These are phyloP conservation scores for Buphagus erythrorhynchus DNA, from an alignment of 2,797 vertebrate genomes.

Conservation along the genomic window DNA sequence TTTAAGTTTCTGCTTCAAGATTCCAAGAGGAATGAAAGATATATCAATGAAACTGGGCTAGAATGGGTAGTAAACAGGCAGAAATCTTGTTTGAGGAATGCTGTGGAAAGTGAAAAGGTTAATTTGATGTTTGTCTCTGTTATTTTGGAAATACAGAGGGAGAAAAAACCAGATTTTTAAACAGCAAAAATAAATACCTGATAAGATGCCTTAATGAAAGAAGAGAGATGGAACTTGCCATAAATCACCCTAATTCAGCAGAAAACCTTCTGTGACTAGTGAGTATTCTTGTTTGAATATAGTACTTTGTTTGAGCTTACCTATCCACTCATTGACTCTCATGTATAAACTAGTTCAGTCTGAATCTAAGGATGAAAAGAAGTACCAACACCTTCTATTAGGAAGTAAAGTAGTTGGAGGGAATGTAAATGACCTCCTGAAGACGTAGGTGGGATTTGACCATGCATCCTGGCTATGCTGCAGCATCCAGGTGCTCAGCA, in stretches of 20 bases:
- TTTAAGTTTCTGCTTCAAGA: background rate
- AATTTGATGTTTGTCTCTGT: background rate
- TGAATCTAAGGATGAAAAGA: background rate
- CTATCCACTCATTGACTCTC: background rate
- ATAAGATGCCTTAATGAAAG: background rate
- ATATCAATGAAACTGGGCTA: background rate
- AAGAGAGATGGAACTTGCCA: background rate
- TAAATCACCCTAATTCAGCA: background rate
- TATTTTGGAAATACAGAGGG: background rate
- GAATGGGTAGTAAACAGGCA: background rate
- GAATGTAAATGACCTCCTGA: background rate
- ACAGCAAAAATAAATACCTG: background rate
- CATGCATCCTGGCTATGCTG: background rate
- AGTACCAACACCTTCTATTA: background rate
- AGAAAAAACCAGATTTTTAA: background rate
- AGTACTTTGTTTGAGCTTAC: background rate
- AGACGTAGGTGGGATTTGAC: background rate
- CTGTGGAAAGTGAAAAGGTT: background rate
- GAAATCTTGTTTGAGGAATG: background rate
- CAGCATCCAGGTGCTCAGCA: background rate
- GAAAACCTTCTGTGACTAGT: background rate
- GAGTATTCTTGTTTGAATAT: background rate
- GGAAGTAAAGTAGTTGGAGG: background rate
- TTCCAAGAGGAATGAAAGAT: background rate
- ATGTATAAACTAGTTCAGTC: background rate